phyloP scores from a whole-genome alignment of 2,888 invertebrate species.

The Agrochola circellaris region DNA sequence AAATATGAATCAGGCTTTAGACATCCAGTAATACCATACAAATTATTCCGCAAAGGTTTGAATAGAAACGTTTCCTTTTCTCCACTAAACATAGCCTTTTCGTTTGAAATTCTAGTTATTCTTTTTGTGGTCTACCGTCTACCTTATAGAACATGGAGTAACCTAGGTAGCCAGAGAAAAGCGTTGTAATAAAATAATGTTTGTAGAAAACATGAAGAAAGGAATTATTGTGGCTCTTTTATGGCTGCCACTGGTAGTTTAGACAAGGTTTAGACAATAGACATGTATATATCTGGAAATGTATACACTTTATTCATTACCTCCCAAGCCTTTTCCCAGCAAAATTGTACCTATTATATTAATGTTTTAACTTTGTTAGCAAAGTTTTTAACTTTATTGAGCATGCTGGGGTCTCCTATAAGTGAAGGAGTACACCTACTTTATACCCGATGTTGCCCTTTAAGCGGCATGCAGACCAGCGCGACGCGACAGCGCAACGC shows the following conservation, averaged over 20 bases:
- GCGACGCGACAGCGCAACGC: no score
- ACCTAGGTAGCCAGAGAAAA: background rate
- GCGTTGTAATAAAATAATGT: constrained; percentile 28
- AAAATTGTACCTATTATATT: no score
- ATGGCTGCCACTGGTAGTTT: background rate
- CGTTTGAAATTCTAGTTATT: constrained; percentile 32
- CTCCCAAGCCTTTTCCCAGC: background rate
- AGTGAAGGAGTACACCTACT: no score
- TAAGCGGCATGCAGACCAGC: no score
- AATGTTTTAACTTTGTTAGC: no score
- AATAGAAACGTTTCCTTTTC: constrained; percentile 47
- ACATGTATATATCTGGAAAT: background rate
- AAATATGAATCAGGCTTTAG: background rate
- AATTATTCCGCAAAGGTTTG: constrained; percentile 44
- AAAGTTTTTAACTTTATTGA: no score
- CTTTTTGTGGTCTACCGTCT: constrained; percentile 32
- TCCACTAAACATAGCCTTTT: constrained; percentile 27
- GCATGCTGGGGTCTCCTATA: no score
- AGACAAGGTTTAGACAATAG: constrained; percentile 4
- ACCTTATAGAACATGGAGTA: constrained; percentile 31
- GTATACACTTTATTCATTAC: background rate
- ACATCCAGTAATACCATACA: constrained; percentile 40
- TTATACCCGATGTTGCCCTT: no score
- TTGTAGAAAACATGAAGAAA: constrained; percentile 19
- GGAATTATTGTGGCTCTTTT: constrained; percentile 18